Percentiles rank a stretch among this genome's conserved stretches.
These are phyloP conservation scores for Hydrozoanthus gracilis DNA, from an alignment of 92 coral and sea anemone species.

Conservation along the genomic window DNA sequence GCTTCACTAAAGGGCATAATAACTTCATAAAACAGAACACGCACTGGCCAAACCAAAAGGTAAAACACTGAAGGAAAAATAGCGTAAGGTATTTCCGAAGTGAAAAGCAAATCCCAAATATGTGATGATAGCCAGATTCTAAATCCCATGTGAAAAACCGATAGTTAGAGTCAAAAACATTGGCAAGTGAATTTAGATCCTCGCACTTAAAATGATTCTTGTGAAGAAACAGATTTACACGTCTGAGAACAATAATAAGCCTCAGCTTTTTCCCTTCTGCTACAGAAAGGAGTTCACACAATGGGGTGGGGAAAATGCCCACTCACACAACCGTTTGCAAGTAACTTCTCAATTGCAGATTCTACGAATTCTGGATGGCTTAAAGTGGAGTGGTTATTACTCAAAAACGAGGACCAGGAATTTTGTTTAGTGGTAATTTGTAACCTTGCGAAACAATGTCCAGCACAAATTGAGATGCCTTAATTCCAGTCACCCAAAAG, in stretches of 20 bases:
- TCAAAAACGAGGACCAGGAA: conserved; percentile 47
- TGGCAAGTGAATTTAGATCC: conserved; percentile 9
- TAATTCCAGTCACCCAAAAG: conserved; percentile 50
- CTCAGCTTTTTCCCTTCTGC: conserved; percentile 14
- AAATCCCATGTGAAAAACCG: no score
- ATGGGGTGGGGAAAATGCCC: neutral
- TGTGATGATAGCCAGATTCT: no score
- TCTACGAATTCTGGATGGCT: neutral
- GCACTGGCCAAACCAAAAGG: no score
- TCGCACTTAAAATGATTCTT: conserved; percentile 1
- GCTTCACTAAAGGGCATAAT: conserved; percentile 8
- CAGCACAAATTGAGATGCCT: conserved; percentile 55
- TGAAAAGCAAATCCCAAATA: no score
- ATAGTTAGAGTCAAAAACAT: neutral
- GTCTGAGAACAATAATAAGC: conserved; percentile 22
- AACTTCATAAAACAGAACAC: neutral
- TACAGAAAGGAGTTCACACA: conserved; percentile 11
- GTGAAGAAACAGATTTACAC: neutral
- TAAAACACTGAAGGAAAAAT: no score
- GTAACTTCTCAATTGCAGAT: conserved; percentile 19
- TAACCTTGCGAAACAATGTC: conserved; percentile 56
- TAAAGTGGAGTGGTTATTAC: neutral
- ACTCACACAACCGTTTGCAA: conserved; percentile 4
- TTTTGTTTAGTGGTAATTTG: conserved; percentile 55
- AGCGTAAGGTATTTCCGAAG: no score